phyloP scores from a whole-genome alignment of 2,797 vertebrate genomes.

The Xyrichtys novacula region DNA sequence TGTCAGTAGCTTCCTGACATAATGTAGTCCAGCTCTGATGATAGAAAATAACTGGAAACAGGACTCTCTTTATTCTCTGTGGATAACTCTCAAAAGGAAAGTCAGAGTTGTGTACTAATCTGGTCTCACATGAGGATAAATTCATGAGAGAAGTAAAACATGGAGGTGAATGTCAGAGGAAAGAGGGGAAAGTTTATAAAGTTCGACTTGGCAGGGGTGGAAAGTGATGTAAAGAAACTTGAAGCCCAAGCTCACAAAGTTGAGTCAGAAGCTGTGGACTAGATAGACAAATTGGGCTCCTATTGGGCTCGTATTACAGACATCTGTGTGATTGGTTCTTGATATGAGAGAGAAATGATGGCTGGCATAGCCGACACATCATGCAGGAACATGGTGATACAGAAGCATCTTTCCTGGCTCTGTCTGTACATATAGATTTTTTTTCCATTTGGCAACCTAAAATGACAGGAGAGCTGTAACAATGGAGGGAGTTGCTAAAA shows the following conservation, averaged over 20 bases:
- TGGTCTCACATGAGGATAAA: conserved; percentile 19
- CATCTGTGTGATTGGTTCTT: neutral
- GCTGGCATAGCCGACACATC: too few relatives aligned
- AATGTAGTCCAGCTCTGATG: neutral
- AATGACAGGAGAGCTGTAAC: neutral
- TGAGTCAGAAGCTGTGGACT: neutral
- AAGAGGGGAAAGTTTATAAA: conserved; percentile 6
- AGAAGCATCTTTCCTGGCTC: too few relatives aligned
- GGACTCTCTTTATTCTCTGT: conserved; percentile 4
- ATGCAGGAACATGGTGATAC: too few relatives aligned
- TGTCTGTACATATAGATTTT: too few relatives aligned
- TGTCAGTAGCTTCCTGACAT: conserved; percentile 40
- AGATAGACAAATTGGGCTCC: neutral
- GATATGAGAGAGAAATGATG: neutral
- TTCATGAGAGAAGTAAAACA: conserved; percentile 13
- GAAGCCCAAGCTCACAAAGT: conserved; percentile 5
- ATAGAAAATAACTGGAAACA: conserved; percentile 19
- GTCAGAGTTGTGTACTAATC: conserved; percentile 1
- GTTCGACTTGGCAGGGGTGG: conserved; percentile 13
- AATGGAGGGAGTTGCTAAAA: neutral
- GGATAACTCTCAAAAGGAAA: conserved; percentile 16
- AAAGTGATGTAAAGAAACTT: conserved; percentile 9
- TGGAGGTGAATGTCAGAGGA: conserved; percentile 8
- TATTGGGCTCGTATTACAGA: neutral
- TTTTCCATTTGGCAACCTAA: neutral